phyloP scores from a whole-genome alignment of 2,888 invertebrate species.

The Pandemis heparana region DNA sequence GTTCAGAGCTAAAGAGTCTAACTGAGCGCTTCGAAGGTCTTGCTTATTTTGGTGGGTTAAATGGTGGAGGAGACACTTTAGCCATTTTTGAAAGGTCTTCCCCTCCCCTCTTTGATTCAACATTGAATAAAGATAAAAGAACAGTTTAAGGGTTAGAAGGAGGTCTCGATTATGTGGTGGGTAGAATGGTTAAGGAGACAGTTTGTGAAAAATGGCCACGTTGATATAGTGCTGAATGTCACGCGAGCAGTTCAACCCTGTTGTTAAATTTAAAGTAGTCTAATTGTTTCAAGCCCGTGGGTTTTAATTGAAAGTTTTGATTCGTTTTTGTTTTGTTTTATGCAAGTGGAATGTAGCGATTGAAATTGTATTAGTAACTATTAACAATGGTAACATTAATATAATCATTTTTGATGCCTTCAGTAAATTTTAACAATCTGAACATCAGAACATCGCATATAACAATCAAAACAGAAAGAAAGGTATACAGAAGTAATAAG shows the following conservation, averaged over 20 bases:
- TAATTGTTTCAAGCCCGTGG: slow-evolving; percentile 40
- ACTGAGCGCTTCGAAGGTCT: neutral
- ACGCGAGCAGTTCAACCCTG: slow-evolving; percentile 40
- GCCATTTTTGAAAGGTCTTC: neutral
- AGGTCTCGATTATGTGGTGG: slow-evolving; percentile 37
- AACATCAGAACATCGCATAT: too few species aligned
- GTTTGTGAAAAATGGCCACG: slow-evolving; percentile 54
- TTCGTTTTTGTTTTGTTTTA: neutral
- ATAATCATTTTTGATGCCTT: too few species aligned
- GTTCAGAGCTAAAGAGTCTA: neutral
- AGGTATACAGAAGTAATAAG: too few species aligned
- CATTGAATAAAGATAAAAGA: neutral
- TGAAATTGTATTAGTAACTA: neutral
- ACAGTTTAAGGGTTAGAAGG: neutral
- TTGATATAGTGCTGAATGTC: slow-evolving; percentile 48
- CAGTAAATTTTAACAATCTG: too few species aligned
- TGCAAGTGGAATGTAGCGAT: neutral
- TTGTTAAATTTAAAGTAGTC: slow-evolving; percentile 36
- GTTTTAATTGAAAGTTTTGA: slow-evolving; percentile 25
- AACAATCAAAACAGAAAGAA: too few species aligned
- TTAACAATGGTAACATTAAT: neutral
- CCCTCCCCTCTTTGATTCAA: neutral
- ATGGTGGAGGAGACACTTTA: slow-evolving; percentile 48
- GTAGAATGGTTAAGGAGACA: slow-evolving; percentile 50
- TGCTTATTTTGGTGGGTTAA: neutral